phyloP scores from a whole-genome alignment of 1,140 invertebrate species.

The Diorhabda elongata region DNA sequence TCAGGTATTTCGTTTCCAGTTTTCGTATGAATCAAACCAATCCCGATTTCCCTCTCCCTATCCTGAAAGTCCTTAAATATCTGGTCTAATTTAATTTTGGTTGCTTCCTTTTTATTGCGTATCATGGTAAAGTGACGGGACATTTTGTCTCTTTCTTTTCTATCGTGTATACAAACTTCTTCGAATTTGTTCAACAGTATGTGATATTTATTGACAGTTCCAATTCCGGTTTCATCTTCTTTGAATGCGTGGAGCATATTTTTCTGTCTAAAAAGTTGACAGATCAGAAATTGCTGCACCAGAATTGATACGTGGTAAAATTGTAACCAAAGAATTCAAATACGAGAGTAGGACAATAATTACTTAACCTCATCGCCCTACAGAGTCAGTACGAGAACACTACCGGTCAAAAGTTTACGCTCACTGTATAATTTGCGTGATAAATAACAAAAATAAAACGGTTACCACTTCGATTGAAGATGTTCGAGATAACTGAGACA shows the following conservation, averaged over 20 bases:
- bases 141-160: not conserved
- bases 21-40: constrained; percentile 25
- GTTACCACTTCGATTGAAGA: too few relatives aligned
- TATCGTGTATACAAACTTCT: not conserved
- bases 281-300: too few relatives aligned
- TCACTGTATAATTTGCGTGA: too few relatives aligned
- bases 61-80: constrained; percentile 22
- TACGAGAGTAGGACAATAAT: too few relatives aligned
- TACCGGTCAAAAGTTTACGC: too few relatives aligned
- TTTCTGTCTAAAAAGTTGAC: not conserved
- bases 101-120: not conserved
- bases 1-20: constrained; percentile 22
- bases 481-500: too few relatives aligned
- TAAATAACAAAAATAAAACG: too few relatives aligned
- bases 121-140: not conserved
- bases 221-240: not conserved
- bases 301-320: too few relatives aligned
- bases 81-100: not conserved
- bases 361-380: too few relatives aligned
- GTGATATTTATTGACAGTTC: not conserved
- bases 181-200: not conserved
- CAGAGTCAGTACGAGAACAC: too few relatives aligned
- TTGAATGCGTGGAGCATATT: not conserved
- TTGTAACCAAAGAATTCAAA: too few relatives aligned
- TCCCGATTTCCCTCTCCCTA: constrained; percentile 17